These are phyloP conservation scores for Erpetoichthys calabaricus DNA, from an alignment of 2,797 vertebrate genomes.

Conservation along the genomic window DNA sequence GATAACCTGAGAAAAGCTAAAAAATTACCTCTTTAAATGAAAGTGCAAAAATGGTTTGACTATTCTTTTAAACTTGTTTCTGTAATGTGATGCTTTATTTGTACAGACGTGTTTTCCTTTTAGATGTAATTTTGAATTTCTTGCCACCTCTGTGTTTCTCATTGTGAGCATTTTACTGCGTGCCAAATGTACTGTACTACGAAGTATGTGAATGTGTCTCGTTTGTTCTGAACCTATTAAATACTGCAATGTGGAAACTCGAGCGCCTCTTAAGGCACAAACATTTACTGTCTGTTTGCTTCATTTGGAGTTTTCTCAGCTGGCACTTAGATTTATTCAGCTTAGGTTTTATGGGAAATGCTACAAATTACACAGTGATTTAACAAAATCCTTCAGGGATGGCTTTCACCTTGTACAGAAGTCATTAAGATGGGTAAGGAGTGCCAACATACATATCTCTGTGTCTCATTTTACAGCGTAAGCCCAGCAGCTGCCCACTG, in stretches of 20 bases:
- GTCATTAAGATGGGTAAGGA: no score
- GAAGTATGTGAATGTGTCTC: conserved; percentile 91
- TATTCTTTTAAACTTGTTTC: conserved; percentile 40
- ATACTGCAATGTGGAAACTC: conserved; percentile 61
- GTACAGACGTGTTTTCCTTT: conserved; percentile 58
- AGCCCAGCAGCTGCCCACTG: no score
- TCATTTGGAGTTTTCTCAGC: no score
- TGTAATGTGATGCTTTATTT: conserved; percentile 80
- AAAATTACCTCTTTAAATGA: conserved; percentile 58
- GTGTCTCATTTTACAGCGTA: no score
- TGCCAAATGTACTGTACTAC: conserved; percentile 97
- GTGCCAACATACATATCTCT: no score
- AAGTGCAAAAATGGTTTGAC: conserved; percentile 55
- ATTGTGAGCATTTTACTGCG: conserved; percentile 82
- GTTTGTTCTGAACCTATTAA: conserved; percentile 83
- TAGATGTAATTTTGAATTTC: conserved; percentile 61
- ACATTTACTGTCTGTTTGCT: no score
- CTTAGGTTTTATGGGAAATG: no score
- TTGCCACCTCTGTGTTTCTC: conserved; percentile 76
- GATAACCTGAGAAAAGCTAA: conserved; percentile 32
- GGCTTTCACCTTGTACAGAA: no score
- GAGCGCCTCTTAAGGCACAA: background rate
- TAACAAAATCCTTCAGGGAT: no score
- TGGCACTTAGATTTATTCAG: no score
- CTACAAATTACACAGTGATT: no score